Base-by-base conservation (phyloP, 1,140 invertebrate genomes). In the Sarcophaga bullata region DNA sequence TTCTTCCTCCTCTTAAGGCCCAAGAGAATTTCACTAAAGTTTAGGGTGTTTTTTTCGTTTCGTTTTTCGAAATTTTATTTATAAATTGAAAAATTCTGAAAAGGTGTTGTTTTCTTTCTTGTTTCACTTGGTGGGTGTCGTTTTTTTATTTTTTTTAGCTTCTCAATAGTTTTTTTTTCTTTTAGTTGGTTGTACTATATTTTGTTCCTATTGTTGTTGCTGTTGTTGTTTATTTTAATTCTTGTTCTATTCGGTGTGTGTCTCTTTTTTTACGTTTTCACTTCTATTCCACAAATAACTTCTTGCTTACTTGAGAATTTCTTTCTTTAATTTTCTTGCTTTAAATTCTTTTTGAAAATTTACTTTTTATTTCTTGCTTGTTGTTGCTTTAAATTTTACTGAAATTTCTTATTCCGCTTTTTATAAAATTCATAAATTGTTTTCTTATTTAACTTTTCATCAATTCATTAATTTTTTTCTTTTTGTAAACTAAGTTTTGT, bases 291-390 rank as follows among this genome's bases (percentile, higher is more conserved):
- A 62, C 17, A 68, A 37, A 37, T 19, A 62, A 68, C 19, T 68
- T 25, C 17, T 68, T 68, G n/a, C 62, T 9, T 68, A 19, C 17
- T 62, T 25, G 7, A 1, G 9, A 52, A 52, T 10, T 52, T 52
- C 50, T 13, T 10, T 13, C 50, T 9, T 52, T 68, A 19, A 25
- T 68, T 52, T 52, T 52, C 50, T 37, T 37, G 50, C 50, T 19
- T 68, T 68, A 68, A 68, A 19, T 68, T 68, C 62, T 68, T 68
- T 9, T 68, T 68, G 17, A 68, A 68, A 52, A 37, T 52, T 52
- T 52, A 3, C 13, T 10, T 52, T 68, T 62, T 68, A 68, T 68
- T 68, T 13, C 3, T 3, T 52, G 8, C 13, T 10, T 52, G 50
- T 52, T 52, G 25, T 37, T 37, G 25, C 25, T 37, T 37, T 37